phyloP scores from a whole-genome alignment of 2,797 vertebrate species.

The Rhyacichthys aspro region DNA sequence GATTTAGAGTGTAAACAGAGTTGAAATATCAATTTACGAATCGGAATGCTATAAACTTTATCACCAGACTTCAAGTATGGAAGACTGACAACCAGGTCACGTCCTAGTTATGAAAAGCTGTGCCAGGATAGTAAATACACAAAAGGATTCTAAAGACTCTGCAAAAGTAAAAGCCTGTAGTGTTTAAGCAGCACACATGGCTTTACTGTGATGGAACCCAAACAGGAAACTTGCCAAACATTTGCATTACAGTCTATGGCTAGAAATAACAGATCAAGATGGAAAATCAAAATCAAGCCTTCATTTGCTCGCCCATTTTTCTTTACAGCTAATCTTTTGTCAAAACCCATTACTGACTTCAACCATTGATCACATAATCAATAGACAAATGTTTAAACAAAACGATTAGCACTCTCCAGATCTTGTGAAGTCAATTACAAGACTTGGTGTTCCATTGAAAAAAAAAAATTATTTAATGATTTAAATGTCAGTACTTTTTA shows the following conservation, averaged over 20 bases:
- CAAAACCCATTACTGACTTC: conserved; percentile 5
- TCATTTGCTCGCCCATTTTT: conserved; percentile 5
- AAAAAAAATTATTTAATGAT: background rate
- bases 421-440: background rate
- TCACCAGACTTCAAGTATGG: too few relatives aligned
- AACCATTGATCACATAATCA: conserved; percentile 12
- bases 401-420: conserved; percentile 10
- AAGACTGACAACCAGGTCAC: too few relatives aligned
- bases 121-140: too few relatives aligned
- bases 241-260: too few relatives aligned
- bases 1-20: background rate
- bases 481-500: conserved; percentile 3
- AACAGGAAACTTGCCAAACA: too few relatives aligned
- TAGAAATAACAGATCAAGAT: conserved; percentile 5
- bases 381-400: conserved; percentile 17
- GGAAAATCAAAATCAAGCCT: conserved; percentile 5
- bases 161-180: too few relatives aligned
- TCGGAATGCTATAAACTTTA: too few relatives aligned
- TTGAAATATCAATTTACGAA: too few relatives aligned
- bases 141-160: too few relatives aligned
- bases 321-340: conserved; percentile 9
- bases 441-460: background rate
- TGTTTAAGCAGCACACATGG: too few relatives aligned
- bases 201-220: too few relatives aligned
- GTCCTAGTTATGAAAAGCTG: too few relatives aligned